A percentile compares a stretch with the other conserved stretches of the same genome.
These are phyloP conservation scores for Graptemys geographica DNA, from an alignment of 2,797 vertebrate genomes.

Conservation along the genomic window DNA sequence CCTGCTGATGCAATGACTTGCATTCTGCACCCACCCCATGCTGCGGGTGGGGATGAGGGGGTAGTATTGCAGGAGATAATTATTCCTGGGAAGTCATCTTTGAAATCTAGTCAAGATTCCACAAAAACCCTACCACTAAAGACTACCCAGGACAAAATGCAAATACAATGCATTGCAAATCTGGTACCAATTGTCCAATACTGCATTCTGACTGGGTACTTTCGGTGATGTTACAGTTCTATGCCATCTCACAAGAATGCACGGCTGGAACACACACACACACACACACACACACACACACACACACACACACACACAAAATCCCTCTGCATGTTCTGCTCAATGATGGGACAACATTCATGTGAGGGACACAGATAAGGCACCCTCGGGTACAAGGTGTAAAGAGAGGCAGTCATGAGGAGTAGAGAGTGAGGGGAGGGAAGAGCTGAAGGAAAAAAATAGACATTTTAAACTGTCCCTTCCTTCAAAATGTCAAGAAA, in stretches of 20 bases:
- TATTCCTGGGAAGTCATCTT: neutral
- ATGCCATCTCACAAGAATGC: neutral
- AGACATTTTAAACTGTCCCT: neutral
- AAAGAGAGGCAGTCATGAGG: neutral
- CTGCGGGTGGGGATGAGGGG: neutral
- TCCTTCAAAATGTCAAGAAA: neutral
- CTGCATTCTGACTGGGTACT: fast-evolving
- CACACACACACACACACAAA: neutral
- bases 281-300: neutral
- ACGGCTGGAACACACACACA: fast-evolving
- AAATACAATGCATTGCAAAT: neutral
- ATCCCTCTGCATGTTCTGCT: neutral
- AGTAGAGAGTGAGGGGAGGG: neutral
- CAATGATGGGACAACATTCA: neutral
- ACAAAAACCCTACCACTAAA: neutral
- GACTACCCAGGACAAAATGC: neutral
- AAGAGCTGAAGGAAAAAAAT: neutral
- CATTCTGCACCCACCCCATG: neutral
- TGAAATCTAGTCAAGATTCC: neutral
- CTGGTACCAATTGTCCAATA: neutral
- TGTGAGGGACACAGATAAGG: neutral
- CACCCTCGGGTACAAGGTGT: neutral
- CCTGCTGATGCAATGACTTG: neutral
- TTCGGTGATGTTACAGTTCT: neutral
- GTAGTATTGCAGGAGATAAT: neutral